These are phyloP conservation scores for Tetheella fluctuosa DNA, from an alignment of 2,888 invertebrate species.

Conservation along the genomic window DNA sequence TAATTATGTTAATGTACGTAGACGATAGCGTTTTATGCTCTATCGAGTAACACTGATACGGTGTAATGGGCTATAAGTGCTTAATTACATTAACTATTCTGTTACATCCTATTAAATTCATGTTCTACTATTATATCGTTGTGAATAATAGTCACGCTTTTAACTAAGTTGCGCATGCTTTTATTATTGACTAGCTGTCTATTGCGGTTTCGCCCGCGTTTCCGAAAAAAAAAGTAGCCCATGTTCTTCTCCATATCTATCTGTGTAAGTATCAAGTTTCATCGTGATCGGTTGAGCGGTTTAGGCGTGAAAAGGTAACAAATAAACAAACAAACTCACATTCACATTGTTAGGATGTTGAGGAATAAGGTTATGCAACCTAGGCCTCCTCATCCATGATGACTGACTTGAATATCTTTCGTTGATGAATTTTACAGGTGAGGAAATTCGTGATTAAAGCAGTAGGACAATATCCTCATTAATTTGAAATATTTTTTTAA, in stretches of 20 bases:
- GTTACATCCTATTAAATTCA: slow-evolving; percentile 25
- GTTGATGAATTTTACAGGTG: too few species aligned
- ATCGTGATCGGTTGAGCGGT: too few species aligned
- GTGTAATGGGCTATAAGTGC: slow-evolving; percentile 36
- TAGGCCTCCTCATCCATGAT: too few species aligned
- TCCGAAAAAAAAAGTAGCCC: too few species aligned
- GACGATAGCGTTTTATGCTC: slow-evolving; percentile 27
- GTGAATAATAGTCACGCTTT: slow-evolving; percentile 4
- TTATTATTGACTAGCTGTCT: not conserved
- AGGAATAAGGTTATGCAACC: too few species aligned
- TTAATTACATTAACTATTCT: slow-evolving; percentile 44
- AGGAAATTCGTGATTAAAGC: not conserved
- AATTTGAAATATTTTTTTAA: not conserved
- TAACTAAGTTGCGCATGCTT: slow-evolving; percentile 5
- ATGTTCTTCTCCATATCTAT: too few species aligned
- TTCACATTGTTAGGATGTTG: too few species aligned
- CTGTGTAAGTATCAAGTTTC: too few species aligned
- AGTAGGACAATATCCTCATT: not conserved
- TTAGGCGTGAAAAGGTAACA: too few species aligned
- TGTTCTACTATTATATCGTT: slow-evolving; percentile 20
- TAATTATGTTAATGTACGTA: slow-evolving; percentile 27
- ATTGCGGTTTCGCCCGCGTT: not conserved
- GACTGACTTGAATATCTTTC: too few species aligned
- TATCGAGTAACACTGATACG: slow-evolving; percentile 28
- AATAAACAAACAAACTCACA: too few species aligned